phyloP scores from a whole-genome alignment of 1,140 invertebrate species.

The Drosophila nikananu region DNA sequence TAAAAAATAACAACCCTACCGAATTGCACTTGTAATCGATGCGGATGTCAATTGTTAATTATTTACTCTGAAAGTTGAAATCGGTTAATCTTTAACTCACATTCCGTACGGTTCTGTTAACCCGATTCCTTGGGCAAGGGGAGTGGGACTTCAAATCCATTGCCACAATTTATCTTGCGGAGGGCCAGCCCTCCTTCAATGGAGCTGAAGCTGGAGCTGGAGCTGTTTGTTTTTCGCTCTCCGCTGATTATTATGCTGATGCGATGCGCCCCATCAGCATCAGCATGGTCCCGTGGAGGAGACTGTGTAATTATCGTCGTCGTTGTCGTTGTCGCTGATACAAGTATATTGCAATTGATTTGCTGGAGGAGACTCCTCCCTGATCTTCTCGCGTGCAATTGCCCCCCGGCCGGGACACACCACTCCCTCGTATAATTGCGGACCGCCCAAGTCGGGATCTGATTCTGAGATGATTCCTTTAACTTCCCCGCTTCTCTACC shows the following conservation, averaged over 20 bases:
- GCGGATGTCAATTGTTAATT: constrained; percentile 5
- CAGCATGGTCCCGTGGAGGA: constrained; percentile 13
- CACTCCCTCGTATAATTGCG: constrained; percentile 27
- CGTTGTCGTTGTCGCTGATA: constrained; percentile 19
- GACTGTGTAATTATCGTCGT: constrained; percentile 47
- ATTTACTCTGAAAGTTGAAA: constrained; percentile 9
- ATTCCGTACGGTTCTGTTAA: constrained; percentile 19
- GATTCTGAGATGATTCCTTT: constrained; percentile 26
- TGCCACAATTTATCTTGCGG: constrained; percentile 57
- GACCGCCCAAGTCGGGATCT: constrained; percentile 25
- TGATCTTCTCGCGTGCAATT: constrained; percentile 20
- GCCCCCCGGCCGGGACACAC: constrained; percentile 17
- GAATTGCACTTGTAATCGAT: constrained; percentile 6
- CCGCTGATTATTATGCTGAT: constrained; percentile 17
- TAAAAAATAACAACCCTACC: not conserved
- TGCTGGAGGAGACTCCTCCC: constrained; percentile 44
- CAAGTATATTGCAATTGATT: constrained; percentile 75
- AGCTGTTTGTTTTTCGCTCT: constrained; percentile 14
- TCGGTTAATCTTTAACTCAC: constrained; percentile 25
- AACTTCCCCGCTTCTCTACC: not conserved
- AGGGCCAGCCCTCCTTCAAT: constrained; percentile 21
- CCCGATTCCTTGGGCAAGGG: constrained; percentile 13
- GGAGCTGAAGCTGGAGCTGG: not conserved
- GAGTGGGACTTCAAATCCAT: constrained; percentile 53
- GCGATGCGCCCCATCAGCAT: constrained; percentile 16